phyloP scores from a whole-genome alignment of 2,888 invertebrate species.

The Philopedon plagiatum region DNA sequence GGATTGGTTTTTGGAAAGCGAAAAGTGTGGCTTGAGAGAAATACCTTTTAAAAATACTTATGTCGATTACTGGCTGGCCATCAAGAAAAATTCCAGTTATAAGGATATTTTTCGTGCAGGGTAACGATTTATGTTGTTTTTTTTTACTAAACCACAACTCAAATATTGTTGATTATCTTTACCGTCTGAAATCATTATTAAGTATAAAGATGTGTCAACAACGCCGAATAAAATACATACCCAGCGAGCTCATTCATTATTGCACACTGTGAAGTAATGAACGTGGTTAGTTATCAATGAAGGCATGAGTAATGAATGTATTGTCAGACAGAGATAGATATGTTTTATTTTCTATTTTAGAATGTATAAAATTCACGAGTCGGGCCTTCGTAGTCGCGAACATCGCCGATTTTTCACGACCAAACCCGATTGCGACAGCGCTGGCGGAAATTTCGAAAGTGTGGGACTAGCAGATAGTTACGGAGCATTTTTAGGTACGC shows the following conservation, averaged over 20 bases:
- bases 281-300: no score
- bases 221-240: no score
- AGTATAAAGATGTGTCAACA: no score
- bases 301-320: no score
- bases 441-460: constrained; percentile 74
- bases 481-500: constrained; percentile 65
- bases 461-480: constrained; percentile 74
- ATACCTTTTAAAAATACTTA: constrained; percentile 72
- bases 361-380: constrained; percentile 69
- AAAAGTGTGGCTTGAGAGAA: constrained; percentile 80
- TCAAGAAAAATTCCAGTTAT: constrained; percentile 71
- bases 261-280: no score
- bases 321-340: no score
- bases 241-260: no score
- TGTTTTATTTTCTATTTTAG: constrained; percentile 45
- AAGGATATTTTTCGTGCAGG: constrained; percentile 73
- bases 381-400: constrained; percentile 74
- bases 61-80: constrained; percentile 72
- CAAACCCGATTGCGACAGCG: constrained; percentile 74
- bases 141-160: no score
- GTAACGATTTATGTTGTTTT: no score
- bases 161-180: no score
- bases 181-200: no score
- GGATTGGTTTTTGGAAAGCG: constrained; percentile 77
- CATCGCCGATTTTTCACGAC: constrained; percentile 72